Percentiles rank a stretch among this genome's conserved stretches.
These are phyloP conservation scores for Drosophila quadrilineata DNA, from an alignment of 1,140 invertebrate species.

Conservation along the genomic window DNA sequence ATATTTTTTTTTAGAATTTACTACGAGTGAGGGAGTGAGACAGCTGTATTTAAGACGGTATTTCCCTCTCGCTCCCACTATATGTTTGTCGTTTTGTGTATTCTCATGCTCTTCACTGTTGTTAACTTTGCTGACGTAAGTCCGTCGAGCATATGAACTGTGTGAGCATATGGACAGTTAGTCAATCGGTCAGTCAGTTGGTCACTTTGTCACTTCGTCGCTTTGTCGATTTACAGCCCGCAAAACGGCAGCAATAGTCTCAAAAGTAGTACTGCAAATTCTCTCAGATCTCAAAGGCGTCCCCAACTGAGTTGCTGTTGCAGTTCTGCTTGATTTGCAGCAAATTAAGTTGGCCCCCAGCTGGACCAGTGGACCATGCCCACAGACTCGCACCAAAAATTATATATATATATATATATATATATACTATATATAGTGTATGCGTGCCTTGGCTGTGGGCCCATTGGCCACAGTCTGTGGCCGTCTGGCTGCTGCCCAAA, in stretches of 20 bases:
- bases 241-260: conserved; percentile 19
- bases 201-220: neutral
- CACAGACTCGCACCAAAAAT: neutral
- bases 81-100: no score
- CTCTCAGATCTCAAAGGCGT: no score
- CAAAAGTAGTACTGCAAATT: conserved; percentile 29
- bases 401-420: no score
- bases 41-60: no score
- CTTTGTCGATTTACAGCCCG: conserved; percentile 2
- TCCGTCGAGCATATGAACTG: conserved; percentile 24
- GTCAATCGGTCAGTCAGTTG: conserved; percentile 1
- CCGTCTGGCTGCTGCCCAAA: conserved; percentile 64
- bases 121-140: conserved; percentile 61
- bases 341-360: conserved; percentile 68
- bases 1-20: no score
- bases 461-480: conserved; percentile 1
- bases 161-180: conserved; percentile 22
- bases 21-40: no score
- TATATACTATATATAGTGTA: no score
- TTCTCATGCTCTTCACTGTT: no score
- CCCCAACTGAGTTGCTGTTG: conserved; percentile 57
- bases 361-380: conserved; percentile 61
- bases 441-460: no score
- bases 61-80: no score
- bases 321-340: conserved; percentile 74